These are phyloP conservation scores for Uromys caudimaculatus DNA, from an alignment of 2,797 vertebrate species.

Conservation along the genomic window DNA sequence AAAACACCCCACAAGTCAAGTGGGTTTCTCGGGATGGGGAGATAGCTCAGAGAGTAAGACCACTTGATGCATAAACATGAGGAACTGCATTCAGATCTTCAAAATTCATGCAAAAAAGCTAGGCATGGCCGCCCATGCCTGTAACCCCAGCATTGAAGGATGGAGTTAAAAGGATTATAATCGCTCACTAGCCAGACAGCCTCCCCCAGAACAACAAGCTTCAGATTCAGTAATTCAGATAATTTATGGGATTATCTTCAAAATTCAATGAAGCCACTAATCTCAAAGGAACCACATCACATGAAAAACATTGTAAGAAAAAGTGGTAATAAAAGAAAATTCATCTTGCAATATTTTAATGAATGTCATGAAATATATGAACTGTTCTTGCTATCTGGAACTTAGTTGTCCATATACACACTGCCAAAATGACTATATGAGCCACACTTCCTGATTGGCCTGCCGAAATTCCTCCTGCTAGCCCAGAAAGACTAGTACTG, in stretches of 20 bases:
- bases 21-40: neutral
- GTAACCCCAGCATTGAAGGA: neutral
- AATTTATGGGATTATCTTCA: neutral
- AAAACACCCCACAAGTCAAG: neutral
- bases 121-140: neutral
- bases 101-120: neutral
- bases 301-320: slow-evolving; percentile 4
- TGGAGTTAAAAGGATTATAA: neutral
- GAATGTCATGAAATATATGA: neutral
- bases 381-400: neutral
- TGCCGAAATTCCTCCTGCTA: neutral
- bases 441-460: neutral
- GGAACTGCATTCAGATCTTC: neutral
- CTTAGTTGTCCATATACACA: neutral
- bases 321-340: neutral
- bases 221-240: neutral
- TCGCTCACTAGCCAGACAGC: neutral
- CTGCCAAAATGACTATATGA: neutral
- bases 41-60: neutral
- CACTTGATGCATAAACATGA: neutral
- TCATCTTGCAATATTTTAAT: neutral
- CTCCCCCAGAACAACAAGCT: neutral
- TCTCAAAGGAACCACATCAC: neutral
- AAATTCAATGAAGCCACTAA: neutral
- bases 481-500: neutral